Evolutionary conservation across 2,888 invertebrate genomes (phyloP).

Genomic region (Zaprionus obscuricornis): DNA sequence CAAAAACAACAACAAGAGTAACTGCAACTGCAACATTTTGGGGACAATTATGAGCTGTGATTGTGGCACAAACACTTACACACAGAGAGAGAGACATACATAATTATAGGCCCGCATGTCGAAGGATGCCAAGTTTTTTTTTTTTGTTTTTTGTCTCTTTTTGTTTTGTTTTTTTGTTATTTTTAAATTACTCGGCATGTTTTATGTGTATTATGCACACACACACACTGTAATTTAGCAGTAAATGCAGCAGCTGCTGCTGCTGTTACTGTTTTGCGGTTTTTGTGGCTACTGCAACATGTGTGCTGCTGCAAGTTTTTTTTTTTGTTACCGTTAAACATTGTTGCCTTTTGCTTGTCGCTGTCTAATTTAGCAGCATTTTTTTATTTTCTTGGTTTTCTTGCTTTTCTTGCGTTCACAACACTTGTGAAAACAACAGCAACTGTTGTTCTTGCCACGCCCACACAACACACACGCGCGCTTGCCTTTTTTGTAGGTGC

Average conservation of each 20-base stretch:
- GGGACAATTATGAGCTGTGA: constrained; percentile 74
- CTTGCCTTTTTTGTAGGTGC: constrained; percentile 19
- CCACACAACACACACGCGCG: constrained; percentile 15
- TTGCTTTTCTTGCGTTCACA: constrained; percentile 1
- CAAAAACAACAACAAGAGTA: too few relatives aligned
- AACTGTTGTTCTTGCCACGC: constrained; percentile 45
- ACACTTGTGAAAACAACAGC: constrained; percentile 60
- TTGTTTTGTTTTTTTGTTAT: constrained; percentile 50
- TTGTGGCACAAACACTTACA: constrained; percentile 45
- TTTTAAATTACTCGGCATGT: constrained; percentile 76
- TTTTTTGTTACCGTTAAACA: constrained; percentile 23
- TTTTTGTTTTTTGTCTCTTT: neutral
- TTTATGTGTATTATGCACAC: constrained; percentile 27
- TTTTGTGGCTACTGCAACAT: too few relatives aligned
- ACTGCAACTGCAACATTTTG: constrained; percentile 49
- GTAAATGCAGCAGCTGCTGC: constrained; percentile 26
- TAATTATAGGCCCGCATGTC: constrained; percentile 50
- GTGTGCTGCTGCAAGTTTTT: constrained; percentile 39
- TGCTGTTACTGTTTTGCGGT: neutral
- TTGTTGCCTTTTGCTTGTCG: constrained; percentile 6
- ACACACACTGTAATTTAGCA: constrained; percentile 45
- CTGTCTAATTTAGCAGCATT: constrained; percentile 36
- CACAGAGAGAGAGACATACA: constrained; percentile 11
- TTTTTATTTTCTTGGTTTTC: neutral
- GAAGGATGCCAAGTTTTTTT: constrained; percentile 46